Percentiles rank a stretch among this genome's conserved stretches.
phyloP scores from a whole-genome alignment of 2,113 vertebrate genomes.

The Delphinapterus leucas region DNA sequence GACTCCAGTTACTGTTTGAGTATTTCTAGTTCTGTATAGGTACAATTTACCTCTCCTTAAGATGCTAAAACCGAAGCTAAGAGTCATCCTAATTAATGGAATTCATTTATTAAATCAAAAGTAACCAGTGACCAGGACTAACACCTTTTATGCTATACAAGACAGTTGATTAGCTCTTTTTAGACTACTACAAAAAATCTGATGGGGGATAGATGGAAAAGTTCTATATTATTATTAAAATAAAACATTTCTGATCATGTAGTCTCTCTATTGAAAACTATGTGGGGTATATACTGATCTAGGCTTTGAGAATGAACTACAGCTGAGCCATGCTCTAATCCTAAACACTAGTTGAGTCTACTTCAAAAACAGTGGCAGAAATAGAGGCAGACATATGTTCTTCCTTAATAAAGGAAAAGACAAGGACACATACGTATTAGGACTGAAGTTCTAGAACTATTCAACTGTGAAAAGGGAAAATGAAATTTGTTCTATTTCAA shows the following conservation, averaged over 20 bases:
- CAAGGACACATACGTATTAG: background rate
- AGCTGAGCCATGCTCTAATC: background rate
- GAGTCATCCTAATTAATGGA: background rate
- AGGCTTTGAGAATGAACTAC: background rate
- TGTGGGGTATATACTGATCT: background rate
- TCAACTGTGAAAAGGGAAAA: background rate
- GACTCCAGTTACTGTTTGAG: background rate
- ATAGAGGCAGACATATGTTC: background rate
- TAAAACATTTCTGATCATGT: background rate
- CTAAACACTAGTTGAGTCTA: background rate
- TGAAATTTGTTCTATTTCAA: background rate
- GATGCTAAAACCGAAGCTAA: constrained; percentile 3
- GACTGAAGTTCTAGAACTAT: background rate
- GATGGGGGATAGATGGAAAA: background rate
- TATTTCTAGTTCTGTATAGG: background rate
- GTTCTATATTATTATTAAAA: background rate
- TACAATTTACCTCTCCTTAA: background rate
- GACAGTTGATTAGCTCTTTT: background rate
- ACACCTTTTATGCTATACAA: background rate
- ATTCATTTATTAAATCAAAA: constrained; percentile 22
- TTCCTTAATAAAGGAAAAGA: background rate
- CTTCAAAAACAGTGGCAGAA: background rate
- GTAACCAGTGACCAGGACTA: background rate
- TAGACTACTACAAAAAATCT: background rate
- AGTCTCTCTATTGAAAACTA: background rate